phyloP scores from a whole-genome alignment of 2,888 invertebrate species.

The Anthoptus insignis region DNA sequence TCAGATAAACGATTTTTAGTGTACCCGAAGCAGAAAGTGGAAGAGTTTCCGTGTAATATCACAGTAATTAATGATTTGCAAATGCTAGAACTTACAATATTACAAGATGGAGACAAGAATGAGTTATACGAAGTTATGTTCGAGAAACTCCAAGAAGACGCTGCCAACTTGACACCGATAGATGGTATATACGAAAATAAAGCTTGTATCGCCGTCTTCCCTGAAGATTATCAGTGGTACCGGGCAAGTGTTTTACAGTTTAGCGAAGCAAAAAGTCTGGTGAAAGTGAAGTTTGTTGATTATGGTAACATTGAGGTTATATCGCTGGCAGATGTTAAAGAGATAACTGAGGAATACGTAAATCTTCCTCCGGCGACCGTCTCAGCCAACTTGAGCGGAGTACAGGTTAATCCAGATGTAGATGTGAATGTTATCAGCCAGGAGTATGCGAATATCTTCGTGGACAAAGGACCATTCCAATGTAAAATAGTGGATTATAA shows the following conservation, averaged over 20 bases:
- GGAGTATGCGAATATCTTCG: slow-evolving; percentile 60
- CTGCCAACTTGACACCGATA: slow-evolving; percentile 72
- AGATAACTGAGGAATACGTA: slow-evolving; percentile 81
- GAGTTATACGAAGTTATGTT: slow-evolving; percentile 80
- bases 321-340: slow-evolving; percentile 72
- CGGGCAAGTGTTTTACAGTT: slow-evolving; percentile 88
- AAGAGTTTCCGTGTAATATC: slow-evolving; percentile 68
- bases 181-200: slow-evolving; percentile 76
- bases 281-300: slow-evolving; percentile 91
- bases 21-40: slow-evolving; percentile 56
- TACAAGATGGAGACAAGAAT: slow-evolving; percentile 71
- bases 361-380: slow-evolving; percentile 83
- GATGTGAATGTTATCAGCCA: slow-evolving; percentile 63
- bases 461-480: slow-evolving; percentile 68
- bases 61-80: slow-evolving; percentile 65
- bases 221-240: slow-evolving; percentile 90
- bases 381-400: slow-evolving; percentile 76
- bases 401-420: slow-evolving; percentile 64
- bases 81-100: slow-evolving; percentile 66
- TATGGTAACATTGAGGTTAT: slow-evolving; percentile 90
- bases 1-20: slow-evolving; percentile 53
- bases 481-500: slow-evolving; percentile 62
- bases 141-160: slow-evolving; percentile 79
- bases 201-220: slow-evolving; percentile 89
- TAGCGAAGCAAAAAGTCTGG: slow-evolving; percentile 67